Evolutionary conservation across 2,888 invertebrate genomes (phyloP), one percentile per base, ranked within the genome.

Genomic region (Pollenia angustigena): DNA sequence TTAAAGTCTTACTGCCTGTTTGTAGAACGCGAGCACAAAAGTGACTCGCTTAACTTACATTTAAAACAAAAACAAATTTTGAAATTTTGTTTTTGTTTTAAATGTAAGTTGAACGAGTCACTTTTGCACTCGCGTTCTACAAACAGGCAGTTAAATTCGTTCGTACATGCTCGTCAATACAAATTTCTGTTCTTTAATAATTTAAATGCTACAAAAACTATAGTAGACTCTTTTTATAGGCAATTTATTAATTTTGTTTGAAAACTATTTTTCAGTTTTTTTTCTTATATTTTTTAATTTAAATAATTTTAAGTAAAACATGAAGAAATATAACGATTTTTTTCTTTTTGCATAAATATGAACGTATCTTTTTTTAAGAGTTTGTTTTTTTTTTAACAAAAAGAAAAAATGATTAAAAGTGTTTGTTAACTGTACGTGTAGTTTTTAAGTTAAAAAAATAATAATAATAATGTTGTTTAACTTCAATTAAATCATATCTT

Each of bases 391-490:
- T 42, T 64, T 46, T 18, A 9, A 18, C 2, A 42, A 9, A 62
- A 72, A 58, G 23, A 46, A 10, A 14, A 14, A 56, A 56, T 1
- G 1, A n/a, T 42, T 18, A 62, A 44, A 66, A 54, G 46, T 32
- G 52, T 64, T 76, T 60, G 46, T 42, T 79, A 58, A 18, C n/a
- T 78, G 66, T 50, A 69, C 50, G 69, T 58, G 58, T 79, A 79
- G 68, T 71, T 66, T 78, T 68, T 69, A 79, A 71, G 44, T 54
- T 46, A 6, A 58, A 69, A 56, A 18, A 32, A 0, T 18, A 46
- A 11, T 46, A 56, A 56, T 18, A 2, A 56, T 44, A 32, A 40
- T 58, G 40, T 58, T 14, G 32, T 1, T 14, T 40, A 58, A n/a
- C 11, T 54, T 10, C 11, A 23, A 56, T 12, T 16, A 32, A 18